Percentiles rank a stretch among this genome's conserved stretches.
These are phyloP conservation scores for Hepsetus odoe DNA, from an alignment of 2,113 vertebrate species.

Conservation along the genomic window DNA sequence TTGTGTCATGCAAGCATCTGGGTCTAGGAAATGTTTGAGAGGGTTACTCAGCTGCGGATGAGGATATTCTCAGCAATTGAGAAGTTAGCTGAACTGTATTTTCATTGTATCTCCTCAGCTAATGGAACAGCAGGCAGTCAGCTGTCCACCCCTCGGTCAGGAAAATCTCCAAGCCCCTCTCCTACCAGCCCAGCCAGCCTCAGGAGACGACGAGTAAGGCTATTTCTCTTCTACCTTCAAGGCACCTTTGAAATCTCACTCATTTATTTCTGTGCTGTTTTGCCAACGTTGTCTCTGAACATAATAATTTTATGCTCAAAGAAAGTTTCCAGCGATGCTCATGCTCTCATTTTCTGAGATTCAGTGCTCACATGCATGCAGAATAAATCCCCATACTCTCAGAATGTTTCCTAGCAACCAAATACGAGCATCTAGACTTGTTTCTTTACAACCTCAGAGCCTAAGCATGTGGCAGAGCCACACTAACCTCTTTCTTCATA, in stretches of 20 bases:
- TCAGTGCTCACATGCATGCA: background rate
- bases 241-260: too few species aligned
- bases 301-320: too few species aligned
- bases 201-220: slow-evolving; percentile 90
- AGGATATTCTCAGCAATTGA: background rate
- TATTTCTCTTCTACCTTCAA: background rate
- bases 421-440: slow-evolving; percentile 16
- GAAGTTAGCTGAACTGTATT: background rate
- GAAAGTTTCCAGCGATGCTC: too few species aligned
- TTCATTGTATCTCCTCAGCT: slow-evolving; percentile 71
- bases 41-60: background rate
- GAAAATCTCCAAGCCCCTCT: slow-evolving; percentile 94
- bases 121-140: slow-evolving; percentile 97
- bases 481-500: background rate
- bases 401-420: slow-evolving; percentile 50
- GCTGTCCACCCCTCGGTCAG: slow-evolving; percentile 94
- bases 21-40: background rate
- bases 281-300: too few species aligned
- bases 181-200: slow-evolving; percentile 95
- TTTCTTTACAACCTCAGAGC: background rate
- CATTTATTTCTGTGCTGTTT: too few species aligned
- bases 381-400: slow-evolving; percentile 8
- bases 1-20: background rate
- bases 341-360: background rate
- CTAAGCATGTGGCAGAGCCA: background rate